A percentile compares a stretch with the other conserved stretches of the same genome.
These are phyloP conservation scores for Physella acuta DNA, from an alignment of 1,140 invertebrate genomes.

Conservation along the genomic window DNA sequence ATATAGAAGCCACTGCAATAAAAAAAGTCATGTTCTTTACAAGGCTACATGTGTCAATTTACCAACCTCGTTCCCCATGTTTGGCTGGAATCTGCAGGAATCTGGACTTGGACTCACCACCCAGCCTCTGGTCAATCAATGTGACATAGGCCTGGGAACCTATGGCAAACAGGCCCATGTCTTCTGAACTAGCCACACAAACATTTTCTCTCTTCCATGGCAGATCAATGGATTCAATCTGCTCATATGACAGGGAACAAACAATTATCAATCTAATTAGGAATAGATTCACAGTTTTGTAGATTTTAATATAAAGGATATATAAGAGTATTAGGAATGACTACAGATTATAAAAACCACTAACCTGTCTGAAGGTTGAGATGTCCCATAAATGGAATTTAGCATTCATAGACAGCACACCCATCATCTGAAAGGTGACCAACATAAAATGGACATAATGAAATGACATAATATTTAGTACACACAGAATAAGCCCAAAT, in stretches of 20 bases:
- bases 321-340: no score
- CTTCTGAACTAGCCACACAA: slow-evolving; percentile 81
- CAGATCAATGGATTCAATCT: slow-evolving; percentile 82
- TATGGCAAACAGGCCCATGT: slow-evolving; percentile 81
- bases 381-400: slow-evolving; percentile 89
- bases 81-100: slow-evolving; percentile 30
- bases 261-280: no score
- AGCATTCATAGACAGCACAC: slow-evolving; percentile 88
- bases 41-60: not conserved
- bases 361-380: slow-evolving; percentile 75
- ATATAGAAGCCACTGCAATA: not conserved
- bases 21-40: not conserved
- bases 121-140: slow-evolving; percentile 81
- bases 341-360: no score
- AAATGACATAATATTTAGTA: no score
- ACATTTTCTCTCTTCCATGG: slow-evolving; percentile 90
- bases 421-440: slow-evolving; percentile 71
- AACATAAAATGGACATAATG: slow-evolving; percentile 4
- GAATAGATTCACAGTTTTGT: no score
- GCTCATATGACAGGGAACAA: slow-evolving; percentile 37
- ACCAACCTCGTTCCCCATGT: slow-evolving; percentile 12
- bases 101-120: not conserved
- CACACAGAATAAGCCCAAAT: no score
- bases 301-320: no score
- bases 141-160: slow-evolving; percentile 91